Evolutionary conservation across 2,888 invertebrate genomes (phyloP), one percentile per base, ranked within the genome.

Genomic region (Tipula lateralis): DNA sequence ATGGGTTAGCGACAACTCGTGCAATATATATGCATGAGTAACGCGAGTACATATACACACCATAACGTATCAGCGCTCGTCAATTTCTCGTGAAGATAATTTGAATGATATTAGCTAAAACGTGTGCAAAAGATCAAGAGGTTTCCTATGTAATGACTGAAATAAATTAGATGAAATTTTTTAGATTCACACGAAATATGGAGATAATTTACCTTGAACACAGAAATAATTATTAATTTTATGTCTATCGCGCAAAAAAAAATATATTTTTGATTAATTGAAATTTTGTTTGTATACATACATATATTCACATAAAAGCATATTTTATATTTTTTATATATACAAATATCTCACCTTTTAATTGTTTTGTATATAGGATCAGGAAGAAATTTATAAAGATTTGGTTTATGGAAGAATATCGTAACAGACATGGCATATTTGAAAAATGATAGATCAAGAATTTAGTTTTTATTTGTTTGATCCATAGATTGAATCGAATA

Each of bases 361-460:
- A 66, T 66, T 66, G 66, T 66, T 66, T 66, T n/a, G n/a, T n/a
- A n/a, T n/a, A n/a, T n/a, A 6, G 66, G 66, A 66, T 66, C 66
- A 66, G 66, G 66, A 66, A 66, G 66, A 66, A 66, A 66, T 66
- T 66, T 66, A 66, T 66, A 66, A 66, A 66, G 66, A 66, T 66
- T 66, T 66, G 24, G 66, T 66, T 66, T 66, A 44, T 66, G 24
- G 66, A 66, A 66, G 9, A 24, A 24, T 66, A 13, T 24, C n/a
- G n/a, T n/a, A n/a, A n/a, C n/a, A n/a, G n/a, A n/a, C n/a, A n/a
- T n/a, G n/a, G 16, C 39, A 16, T 16, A 16, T 44, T 44, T 44
- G n/a, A 44, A 44, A 44, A 44, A 44, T 44, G 44, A 44, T 16
- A 44, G n/a, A 44, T 44, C 44, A 44, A 44, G 44, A 44, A 44